Percentiles rank a stretch among this genome's conserved stretches.
Evolutionary conservation across 2,113 vertebrate species (phyloP).

Genomic region (Pteropus alecto): DNA sequence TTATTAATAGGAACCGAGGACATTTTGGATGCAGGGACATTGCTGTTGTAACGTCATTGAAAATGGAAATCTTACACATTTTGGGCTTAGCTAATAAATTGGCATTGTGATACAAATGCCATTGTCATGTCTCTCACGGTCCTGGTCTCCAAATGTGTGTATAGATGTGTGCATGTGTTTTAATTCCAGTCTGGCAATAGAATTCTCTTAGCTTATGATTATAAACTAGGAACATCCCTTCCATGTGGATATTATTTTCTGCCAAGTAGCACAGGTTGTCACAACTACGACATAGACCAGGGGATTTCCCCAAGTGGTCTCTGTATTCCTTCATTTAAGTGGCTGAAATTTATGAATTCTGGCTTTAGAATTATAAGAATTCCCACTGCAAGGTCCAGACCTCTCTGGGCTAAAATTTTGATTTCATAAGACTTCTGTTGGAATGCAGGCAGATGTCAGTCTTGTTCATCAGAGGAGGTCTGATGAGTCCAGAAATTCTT

Average conservation of each 20-base stretch:
- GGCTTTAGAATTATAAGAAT: conserved; percentile 47
- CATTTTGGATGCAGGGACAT: conserved; percentile 20
- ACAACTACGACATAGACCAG: neutral
- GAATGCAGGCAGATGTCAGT: conserved; percentile 20
- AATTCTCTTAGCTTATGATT: neutral
- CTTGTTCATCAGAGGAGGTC: neutral
- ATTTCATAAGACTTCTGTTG: conserved; percentile 20
- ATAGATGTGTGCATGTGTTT: neutral
- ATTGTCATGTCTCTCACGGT: neutral
- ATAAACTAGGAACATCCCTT: neutral
- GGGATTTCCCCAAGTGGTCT: neutral
- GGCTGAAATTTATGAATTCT: conserved; percentile 23
- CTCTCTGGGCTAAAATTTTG: conserved; percentile 22
- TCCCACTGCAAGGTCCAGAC: neutral
- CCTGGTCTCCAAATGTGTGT: neutral
- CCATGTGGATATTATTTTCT: conserved; percentile 11
- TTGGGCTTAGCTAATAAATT: neutral
- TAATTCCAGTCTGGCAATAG: neutral
- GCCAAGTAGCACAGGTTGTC: conserved; percentile 29
- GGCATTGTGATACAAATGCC: neutral
- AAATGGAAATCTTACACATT: conserved; percentile 23
- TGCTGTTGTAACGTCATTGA: neutral
- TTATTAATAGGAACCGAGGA: neutral
- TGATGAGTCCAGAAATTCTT: conserved; percentile 20
- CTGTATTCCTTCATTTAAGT: conserved; percentile 18